Conservation (phyloP, 2,113 vertebrate genomes). For the Bos javanicus region DNA sequence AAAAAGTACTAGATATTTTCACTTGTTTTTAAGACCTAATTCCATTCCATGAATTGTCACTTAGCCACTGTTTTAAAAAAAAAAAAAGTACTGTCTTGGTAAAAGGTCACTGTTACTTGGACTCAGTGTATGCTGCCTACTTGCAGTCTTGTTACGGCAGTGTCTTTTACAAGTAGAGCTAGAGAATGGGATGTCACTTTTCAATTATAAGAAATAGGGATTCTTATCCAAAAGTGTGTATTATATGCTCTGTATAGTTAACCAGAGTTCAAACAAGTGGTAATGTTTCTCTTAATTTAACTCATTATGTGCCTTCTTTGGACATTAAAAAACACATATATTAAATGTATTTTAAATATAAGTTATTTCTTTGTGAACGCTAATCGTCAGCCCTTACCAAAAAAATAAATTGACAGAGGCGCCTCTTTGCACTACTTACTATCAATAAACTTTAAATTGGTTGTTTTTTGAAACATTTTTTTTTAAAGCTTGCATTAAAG, state of each 20-base stretch:
- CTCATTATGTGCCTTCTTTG: slow-evolving; percentile 79
- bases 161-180: slow-evolving; percentile 78
- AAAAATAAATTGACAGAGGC: slow-evolving; percentile 31
- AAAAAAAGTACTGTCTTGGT: slow-evolving; percentile 74
- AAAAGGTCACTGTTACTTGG: slow-evolving; percentile 76
- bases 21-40: slow-evolving; percentile 79
- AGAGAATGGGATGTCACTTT: slow-evolving; percentile 68
- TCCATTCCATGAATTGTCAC: slow-evolving; percentile 81
- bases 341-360: slow-evolving; percentile 54
- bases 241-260: slow-evolving; percentile 74
- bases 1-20: slow-evolving; percentile 72
- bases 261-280: slow-evolving; percentile 68
- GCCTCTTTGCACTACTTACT: slow-evolving; percentile 76
- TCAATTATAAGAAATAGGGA: slow-evolving; percentile 69
- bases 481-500: slow-evolving; percentile 26
- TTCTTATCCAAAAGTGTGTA: slow-evolving; percentile 65
- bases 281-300: slow-evolving; percentile 73
- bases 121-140: slow-evolving; percentile 77
- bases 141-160: slow-evolving; percentile 76
- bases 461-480: not conserved
- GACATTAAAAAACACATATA: slow-evolving; percentile 63
- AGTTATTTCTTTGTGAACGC: slow-evolving; percentile 62
- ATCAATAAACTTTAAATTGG: slow-evolving; percentile 41
- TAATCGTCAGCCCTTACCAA: slow-evolving; percentile 60
- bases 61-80: slow-evolving; percentile 68